Evolutionary conservation across 2,888 invertebrate genomes (phyloP), one percentile per base, ranked within the genome.

Genomic region (Arctia plantaginis): DNA sequence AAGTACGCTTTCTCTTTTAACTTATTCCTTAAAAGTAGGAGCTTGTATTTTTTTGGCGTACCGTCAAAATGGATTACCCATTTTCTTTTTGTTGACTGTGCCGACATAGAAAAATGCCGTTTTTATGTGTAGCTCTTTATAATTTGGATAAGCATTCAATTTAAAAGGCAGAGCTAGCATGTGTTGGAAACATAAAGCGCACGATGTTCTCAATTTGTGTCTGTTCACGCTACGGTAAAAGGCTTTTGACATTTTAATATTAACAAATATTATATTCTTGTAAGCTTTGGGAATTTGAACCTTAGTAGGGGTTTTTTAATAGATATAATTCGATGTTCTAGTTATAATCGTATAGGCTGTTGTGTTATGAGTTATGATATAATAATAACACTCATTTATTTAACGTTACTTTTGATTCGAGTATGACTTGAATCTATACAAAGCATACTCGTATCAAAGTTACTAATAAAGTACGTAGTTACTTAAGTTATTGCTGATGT

Each of bases 41-140:
- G 74, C 69, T 80, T 80, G 77, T 80, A 86, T 87, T 89, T 87
- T 84, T 89, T 89, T 86, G 84, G 86, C 86, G 81, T 82, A 82
- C 87, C 85, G 88, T 88, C 89, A 87, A 88, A 90, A 90, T 86
- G 87, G 86, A 90, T 91, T 87, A 89, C 85, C 87, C 82, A 86
- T 90, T 90, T 90, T 89, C 83, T 88, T 89, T 87, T 86, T 82
- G 86, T 78, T 77, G 85, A 77, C 81, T 80, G 84, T 86, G 82
- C 86, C 68, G 79, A 84, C 81, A 85, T 85, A 86, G 85, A 87
- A 85, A 83, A 85, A 86, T 86, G 82, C 73, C 74, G 83, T 82
- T 82, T 84, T 84, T 83, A 82, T 86, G 77, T 76, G 81, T 77
- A 81, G 76, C 81, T 79, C 78, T 83, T 86, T 81, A 79, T 86